Percentiles rank a stretch among this genome's conserved stretches.
Evolutionary conservation across 2,797 vertebrate species (phyloP).

Genomic region (Margarornis squamiger): DNA sequence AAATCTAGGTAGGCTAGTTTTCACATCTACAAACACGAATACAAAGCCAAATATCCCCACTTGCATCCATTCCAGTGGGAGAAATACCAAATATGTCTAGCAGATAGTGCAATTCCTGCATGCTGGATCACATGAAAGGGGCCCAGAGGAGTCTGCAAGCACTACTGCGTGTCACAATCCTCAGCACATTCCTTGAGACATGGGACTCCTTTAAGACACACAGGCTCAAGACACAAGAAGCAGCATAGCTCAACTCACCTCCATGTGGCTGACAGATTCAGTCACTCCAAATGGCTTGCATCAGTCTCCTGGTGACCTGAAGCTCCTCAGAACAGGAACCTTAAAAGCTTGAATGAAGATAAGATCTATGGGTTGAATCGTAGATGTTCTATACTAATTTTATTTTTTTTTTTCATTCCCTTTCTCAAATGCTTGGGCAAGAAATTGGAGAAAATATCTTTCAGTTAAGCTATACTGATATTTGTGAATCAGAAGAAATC

Average conservation of each 20-base stretch:
- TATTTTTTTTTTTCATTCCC: neutral
- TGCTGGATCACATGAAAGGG: rapidly evolving
- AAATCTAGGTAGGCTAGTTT: neutral
- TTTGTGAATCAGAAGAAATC: neutral
- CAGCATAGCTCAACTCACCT: neutral
- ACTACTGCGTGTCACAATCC: neutral
- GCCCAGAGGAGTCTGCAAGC: rapidly evolving
- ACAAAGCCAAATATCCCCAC: neutral
- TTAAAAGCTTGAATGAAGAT: neutral
- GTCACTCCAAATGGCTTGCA: neutral
- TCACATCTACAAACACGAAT: neutral
- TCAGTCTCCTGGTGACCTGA: neutral
- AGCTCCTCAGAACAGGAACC: neutral
- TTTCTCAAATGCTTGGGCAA: neutral
- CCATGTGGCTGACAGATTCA: neutral
- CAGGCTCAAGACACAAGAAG: neutral
- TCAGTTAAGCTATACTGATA: neutral
- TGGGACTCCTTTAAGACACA: neutral
- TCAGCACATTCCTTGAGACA: rapidly evolving
- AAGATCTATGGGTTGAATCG: neutral
- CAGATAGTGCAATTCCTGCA: neutral
- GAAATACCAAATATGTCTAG: neutral
- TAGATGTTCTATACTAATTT: neutral
- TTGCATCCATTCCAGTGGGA: neutral
- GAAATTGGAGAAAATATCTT: neutral